These are phyloP conservation scores for human (Homo sapiens) DNA, from an alignment of 2,113 vertebrate species.

Conservation along the genomic window DNA sequence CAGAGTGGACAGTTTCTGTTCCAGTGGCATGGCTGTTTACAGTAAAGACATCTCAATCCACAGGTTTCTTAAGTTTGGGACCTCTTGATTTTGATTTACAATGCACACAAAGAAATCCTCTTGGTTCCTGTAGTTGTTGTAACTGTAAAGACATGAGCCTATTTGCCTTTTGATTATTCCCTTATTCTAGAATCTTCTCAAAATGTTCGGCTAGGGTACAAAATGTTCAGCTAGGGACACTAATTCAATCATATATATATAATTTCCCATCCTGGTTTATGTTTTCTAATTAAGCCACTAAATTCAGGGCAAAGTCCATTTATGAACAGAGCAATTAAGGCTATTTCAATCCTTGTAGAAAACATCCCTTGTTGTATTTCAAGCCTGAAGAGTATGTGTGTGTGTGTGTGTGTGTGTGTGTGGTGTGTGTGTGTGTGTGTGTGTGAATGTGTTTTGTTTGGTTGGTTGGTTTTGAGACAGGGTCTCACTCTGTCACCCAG, in stretches of 20 bases:
- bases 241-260: not conserved
- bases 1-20: not conserved
- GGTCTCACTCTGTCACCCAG: too few relatives aligned
- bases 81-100: not conserved
- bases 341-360: not conserved
- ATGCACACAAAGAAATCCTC: not conserved
- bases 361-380: not conserved
- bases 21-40: not conserved
- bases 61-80: not conserved
- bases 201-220: not conserved
- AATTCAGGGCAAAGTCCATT: not conserved
- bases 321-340: not conserved
- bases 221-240: not conserved
- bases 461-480: too few relatives aligned
- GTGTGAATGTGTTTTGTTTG: too few relatives aligned
- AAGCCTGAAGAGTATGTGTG: too few relatives aligned
- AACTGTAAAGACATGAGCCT: not conserved
- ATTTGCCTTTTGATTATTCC: not conserved
- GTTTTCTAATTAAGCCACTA: not conserved
- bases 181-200: not conserved
- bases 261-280: too few relatives aligned
- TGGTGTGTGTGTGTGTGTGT: too few relatives aligned
- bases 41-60: not conserved
- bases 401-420: too few relatives aligned
- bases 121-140: not conserved